Conservation (phyloP, 2,888 invertebrate genomes). For the Diplazon laetatorius region DNA sequence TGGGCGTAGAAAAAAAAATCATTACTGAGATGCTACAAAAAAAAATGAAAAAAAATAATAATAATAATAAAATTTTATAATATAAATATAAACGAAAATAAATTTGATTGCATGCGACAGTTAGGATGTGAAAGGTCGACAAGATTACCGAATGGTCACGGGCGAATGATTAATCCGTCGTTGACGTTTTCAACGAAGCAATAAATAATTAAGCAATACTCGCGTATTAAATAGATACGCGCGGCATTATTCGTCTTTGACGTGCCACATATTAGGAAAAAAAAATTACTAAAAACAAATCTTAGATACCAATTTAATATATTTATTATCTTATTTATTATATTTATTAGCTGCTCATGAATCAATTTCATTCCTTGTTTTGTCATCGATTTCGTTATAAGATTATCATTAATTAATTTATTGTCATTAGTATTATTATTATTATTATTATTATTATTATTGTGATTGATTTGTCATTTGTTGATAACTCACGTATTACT, state of each 20-base stretch:
- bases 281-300: slow-evolving; percentile 22
- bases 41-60: slow-evolving; percentile 71
- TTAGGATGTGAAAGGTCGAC: slow-evolving; percentile 44
- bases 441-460: slow-evolving; percentile 15
- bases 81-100: slow-evolving; percentile 71
- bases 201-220: slow-evolving; percentile 75
- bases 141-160: slow-evolving; percentile 6
- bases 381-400: slow-evolving; percentile 43
- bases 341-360: slow-evolving; percentile 45
- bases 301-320: slow-evolving; percentile 38
- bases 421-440: slow-evolving; percentile 15
- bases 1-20: slow-evolving; percentile 38
- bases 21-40: slow-evolving; percentile 65
- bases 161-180: slow-evolving; percentile 27
- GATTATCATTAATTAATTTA: slow-evolving; percentile 43
- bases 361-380: slow-evolving; percentile 62
- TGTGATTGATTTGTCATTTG: slow-evolving; percentile 54
- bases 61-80: slow-evolving; percentile 74
- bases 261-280: slow-evolving; percentile 10
- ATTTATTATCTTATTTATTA: slow-evolving; percentile 59
- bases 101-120: slow-evolving; percentile 74
- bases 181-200: slow-evolving; percentile 69
- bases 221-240: slow-evolving; percentile 38
- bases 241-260: slow-evolving; percentile 31
- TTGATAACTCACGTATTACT: slow-evolving; percentile 41